Evolutionary conservation across 1,140 invertebrate species (phyloP).

Genomic region (Colletes latitarsis): DNA sequence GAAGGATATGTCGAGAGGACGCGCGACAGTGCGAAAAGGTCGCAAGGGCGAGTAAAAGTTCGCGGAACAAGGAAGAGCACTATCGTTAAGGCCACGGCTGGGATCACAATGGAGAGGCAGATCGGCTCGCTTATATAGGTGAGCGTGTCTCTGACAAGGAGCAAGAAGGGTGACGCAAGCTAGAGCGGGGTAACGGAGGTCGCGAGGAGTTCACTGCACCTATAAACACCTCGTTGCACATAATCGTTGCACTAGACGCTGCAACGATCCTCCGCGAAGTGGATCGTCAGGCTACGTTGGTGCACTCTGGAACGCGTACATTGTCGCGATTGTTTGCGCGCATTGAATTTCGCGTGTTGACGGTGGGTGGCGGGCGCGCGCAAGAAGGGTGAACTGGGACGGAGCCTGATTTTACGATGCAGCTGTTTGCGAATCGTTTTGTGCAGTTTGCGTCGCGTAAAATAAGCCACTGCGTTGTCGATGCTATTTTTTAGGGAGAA

Average conservation of each 20-base stretch:
- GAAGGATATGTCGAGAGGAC: no score
- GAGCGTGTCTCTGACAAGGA: slow-evolving; percentile 39
- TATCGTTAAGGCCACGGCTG: slow-evolving; percentile 45
- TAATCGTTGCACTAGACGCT: slow-evolving; percentile 55
- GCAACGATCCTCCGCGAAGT: slow-evolving; percentile 5
- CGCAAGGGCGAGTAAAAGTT: slow-evolving; percentile 39
- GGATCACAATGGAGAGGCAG: slow-evolving; percentile 34
- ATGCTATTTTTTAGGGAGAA: no score
- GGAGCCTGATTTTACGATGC: background rate
- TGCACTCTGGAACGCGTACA: slow-evolving; percentile 7
- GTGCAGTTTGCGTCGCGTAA: background rate
- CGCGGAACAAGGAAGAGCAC: slow-evolving; percentile 49
- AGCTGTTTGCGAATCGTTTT: background rate
- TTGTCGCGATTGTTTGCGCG: slow-evolving; percentile 26
- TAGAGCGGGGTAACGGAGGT: slow-evolving; percentile 1
- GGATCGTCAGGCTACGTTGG: slow-evolving; percentile 11
- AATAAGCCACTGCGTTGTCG: background rate
- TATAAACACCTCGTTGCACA: slow-evolving; percentile 65
- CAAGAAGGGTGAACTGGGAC: background rate
- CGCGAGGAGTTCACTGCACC: slow-evolving; percentile 56
- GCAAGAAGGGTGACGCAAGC: slow-evolving; percentile 53
- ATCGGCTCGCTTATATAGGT: slow-evolving; percentile 14
- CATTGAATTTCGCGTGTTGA: slow-evolving; percentile 6
- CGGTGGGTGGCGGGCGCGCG: background rate
- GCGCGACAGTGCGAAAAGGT: slow-evolving; percentile 3